Evolutionary conservation across 2,797 vertebrate genomes (phyloP).

Genomic region (Tenualosa ilisha): DNA sequence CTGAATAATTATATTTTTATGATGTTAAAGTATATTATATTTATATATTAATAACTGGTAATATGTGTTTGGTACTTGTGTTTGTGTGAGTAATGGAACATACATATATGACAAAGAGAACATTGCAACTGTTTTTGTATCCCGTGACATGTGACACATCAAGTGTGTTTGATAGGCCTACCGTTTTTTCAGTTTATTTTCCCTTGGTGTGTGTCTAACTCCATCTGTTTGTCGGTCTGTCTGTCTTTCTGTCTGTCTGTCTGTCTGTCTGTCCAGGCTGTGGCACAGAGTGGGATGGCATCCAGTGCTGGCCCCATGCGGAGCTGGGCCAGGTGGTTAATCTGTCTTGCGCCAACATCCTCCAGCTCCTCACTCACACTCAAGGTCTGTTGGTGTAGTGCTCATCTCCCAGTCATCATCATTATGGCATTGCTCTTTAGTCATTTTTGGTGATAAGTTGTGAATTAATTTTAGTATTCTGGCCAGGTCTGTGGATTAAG

Average conservation of each 20-base stretch:
- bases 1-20: neutral
- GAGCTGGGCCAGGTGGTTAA: slow-evolving; percentile 78
- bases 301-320: slow-evolving; percentile 80
- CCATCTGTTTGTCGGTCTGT: slow-evolving; percentile 22
- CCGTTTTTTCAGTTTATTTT: no score
- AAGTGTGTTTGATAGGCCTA: neutral
- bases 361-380: slow-evolving; percentile 80
- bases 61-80: neutral
- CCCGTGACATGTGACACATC: neutral
- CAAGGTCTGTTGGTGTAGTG: slow-evolving; percentile 64
- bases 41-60: neutral
- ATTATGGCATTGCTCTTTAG: no score
- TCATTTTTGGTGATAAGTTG: no score
- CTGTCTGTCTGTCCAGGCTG: slow-evolving; percentile 69
- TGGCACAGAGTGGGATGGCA: slow-evolving; percentile 80
- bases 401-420: neutral
- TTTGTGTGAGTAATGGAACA: neutral
- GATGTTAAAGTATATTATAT: neutral
- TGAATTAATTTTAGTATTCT: no score
- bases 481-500: no score
- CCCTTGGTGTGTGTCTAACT: neutral
- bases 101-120: neutral
- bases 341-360: slow-evolving; percentile 79
- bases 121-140: neutral
- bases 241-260: neutral